phyloP scores from a whole-genome alignment of 2,888 invertebrate genomes.

The Frankliniella fusca region DNA sequence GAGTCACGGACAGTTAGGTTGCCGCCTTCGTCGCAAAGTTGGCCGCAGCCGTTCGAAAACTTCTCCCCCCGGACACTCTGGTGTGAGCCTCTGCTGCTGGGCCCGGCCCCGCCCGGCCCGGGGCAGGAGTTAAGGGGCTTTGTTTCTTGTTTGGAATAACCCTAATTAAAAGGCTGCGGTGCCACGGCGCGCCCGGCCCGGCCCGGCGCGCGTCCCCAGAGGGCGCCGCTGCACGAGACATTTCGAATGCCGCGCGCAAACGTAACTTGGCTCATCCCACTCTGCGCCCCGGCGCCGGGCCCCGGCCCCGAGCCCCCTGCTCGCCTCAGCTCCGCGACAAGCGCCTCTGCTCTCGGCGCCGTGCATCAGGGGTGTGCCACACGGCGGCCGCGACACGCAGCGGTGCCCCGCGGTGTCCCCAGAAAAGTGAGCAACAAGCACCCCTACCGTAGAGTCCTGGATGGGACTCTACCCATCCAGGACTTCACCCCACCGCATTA shows the following conservation, averaged over 20 bases:
- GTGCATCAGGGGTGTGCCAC: too few species aligned
- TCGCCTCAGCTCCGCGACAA: too few species aligned
- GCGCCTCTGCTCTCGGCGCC: not conserved
- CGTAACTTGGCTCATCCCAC: too few species aligned
- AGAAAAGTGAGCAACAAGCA: too few species aligned
- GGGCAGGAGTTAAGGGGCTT: slow-evolving; percentile 4
- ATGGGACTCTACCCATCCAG: too few species aligned
- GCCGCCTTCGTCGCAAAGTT: slow-evolving; percentile 15
- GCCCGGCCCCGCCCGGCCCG: too few species aligned
- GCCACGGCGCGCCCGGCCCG: not conserved
- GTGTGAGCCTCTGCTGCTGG: not conserved
- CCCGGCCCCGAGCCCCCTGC: too few species aligned
- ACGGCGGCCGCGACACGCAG: too few species aligned
- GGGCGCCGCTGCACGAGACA: not conserved
- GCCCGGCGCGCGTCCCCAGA: not conserved
- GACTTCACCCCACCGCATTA: too few species aligned
- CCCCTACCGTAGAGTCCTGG: too few species aligned
- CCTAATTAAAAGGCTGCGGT: slow-evolving; percentile 15
- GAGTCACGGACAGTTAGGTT: slow-evolving; percentile 19
- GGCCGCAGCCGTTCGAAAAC: slow-evolving; percentile 23
- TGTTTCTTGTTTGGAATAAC: slow-evolving; percentile 26
- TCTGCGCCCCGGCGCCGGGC: too few species aligned
- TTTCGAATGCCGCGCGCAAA: not conserved
- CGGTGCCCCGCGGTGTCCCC: too few species aligned
- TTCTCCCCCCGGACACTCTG: slow-evolving; percentile 19